Percentiles rank a stretch among this genome's conserved stretches.
Evolutionary conservation across 2,113 vertebrate species (phyloP).

Genomic region (Haemorhous mexicanus): DNA sequence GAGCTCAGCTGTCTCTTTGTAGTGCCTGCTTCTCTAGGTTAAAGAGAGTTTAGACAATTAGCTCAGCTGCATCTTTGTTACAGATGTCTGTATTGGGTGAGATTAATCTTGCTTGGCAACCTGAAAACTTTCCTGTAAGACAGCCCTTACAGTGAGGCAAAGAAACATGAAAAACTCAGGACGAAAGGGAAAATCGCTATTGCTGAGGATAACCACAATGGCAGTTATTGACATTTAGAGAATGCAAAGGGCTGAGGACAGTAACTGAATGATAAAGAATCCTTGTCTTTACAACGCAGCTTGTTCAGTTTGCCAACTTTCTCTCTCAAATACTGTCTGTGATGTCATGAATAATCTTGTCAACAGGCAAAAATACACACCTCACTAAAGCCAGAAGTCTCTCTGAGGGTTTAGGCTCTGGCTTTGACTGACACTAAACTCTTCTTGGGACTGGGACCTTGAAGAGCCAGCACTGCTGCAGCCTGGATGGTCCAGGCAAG

Average conservation of each 20-base stretch:
- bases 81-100: not conserved
- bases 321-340: not conserved
- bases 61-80: not conserved
- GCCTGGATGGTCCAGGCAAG: not conserved
- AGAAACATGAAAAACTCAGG: conserved; percentile 39
- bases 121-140: conserved; percentile 46
- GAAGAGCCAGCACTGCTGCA: not conserved
- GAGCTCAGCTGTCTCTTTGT: conserved; percentile 20
- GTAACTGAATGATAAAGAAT: not conserved
- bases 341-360: not conserved
- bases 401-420: not conserved
- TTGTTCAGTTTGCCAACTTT: conserved; percentile 31
- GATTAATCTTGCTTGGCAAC: conserved; percentile 42
- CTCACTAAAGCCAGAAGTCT: not conserved
- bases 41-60: conserved; percentile 27
- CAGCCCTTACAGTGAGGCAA: not conserved
- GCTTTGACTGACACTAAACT: not conserved
- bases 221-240: conserved; percentile 7
- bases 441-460: not conserved
- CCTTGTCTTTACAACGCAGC: conserved; percentile 6
- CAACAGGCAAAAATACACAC: conserved; percentile 25
- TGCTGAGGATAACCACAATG: conserved; percentile 6
- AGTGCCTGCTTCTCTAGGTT: not conserved
- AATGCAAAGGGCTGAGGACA: conserved; percentile 40
- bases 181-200: conserved; percentile 49